A percentile compares a stretch with the other conserved stretches of the same genome.
Conservation (phyloP, 2,797 vertebrate genomes). For the Prunella strophiata region DNA sequence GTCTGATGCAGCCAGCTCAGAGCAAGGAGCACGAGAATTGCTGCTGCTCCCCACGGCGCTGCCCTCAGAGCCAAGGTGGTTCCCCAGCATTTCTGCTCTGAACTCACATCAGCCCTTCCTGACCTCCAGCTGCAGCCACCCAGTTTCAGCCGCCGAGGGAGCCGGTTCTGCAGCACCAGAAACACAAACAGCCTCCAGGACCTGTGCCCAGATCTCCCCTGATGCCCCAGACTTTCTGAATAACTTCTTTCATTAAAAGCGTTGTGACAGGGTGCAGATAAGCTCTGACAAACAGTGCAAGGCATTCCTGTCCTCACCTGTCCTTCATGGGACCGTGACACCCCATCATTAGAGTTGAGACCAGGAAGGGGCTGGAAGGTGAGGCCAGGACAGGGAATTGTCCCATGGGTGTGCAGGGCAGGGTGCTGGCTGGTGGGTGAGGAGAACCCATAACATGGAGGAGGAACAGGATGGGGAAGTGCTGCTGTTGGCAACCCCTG, state of each 20-base stretch:
- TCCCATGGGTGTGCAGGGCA: accelerated
- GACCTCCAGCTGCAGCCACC: not conserved
- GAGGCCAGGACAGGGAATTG: not conserved
- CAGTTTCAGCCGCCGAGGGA: not conserved
- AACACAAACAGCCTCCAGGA: not conserved
- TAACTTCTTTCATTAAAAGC: not conserved
- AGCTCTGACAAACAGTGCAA: not conserved
- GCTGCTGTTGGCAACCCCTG: not conserved
- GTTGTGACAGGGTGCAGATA: not conserved
- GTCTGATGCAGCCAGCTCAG: not conserved
- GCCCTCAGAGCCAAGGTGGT: not conserved
- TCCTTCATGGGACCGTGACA: not conserved
- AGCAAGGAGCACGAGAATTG: accelerated
- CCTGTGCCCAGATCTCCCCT: not conserved
- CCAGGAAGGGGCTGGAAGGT: not conserved
- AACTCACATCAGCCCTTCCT: not conserved
- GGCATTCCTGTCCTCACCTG: not conserved
- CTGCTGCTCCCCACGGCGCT: accelerated
- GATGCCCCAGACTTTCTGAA: not conserved
- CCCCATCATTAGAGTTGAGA: not conserved
- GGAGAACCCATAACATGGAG: not conserved
- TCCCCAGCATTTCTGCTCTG: not conserved
- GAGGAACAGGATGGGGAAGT: not conserved
- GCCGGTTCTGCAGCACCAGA: not conserved
- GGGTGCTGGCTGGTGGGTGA: not conserved